These are phyloP conservation scores for Coranthus polyacanthus DNA, from an alignment of 2,797 vertebrate species.

Conservation along the genomic window DNA sequence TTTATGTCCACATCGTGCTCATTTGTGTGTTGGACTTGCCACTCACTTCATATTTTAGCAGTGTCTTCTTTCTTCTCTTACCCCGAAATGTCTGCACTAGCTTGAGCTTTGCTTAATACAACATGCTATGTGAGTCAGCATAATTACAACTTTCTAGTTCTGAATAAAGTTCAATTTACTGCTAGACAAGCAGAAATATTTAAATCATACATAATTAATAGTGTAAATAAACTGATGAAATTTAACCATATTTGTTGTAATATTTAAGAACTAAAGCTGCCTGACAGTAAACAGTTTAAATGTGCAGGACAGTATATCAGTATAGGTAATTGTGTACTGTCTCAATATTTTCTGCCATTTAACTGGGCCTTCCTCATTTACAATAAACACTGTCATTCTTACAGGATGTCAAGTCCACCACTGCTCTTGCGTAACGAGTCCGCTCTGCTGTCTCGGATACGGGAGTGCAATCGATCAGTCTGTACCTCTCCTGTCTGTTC, in stretches of 20 bases:
- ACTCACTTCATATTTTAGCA: too few relatives aligned
- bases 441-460: slow-evolving; percentile 16
- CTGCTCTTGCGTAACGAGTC: slow-evolving; percentile 18
- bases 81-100: neutral
- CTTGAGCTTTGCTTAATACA: neutral
- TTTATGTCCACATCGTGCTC: too few relatives aligned
- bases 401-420: slow-evolving; percentile 23
- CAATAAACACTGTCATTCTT: slow-evolving; percentile 18
- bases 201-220: neutral
- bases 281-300: too few relatives aligned
- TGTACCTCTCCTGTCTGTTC: slow-evolving; percentile 23
- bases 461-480: slow-evolving; percentile 36
- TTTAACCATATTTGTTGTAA: neutral
- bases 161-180: neutral
- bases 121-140: neutral
- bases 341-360: neutral
- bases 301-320: neutral
- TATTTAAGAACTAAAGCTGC: too few relatives aligned
- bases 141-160: neutral
- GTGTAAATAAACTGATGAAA: too few relatives aligned
- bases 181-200: neutral
- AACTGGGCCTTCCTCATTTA: neutral
- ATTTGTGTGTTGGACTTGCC: too few relatives aligned
- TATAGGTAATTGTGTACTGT: neutral
- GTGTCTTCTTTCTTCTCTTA: too few relatives aligned